Evolutionary conservation across 2,797 vertebrate genomes (phyloP), one percentile per base, ranked within the genome.

Genomic region (Gorsachius magnificus): DNA sequence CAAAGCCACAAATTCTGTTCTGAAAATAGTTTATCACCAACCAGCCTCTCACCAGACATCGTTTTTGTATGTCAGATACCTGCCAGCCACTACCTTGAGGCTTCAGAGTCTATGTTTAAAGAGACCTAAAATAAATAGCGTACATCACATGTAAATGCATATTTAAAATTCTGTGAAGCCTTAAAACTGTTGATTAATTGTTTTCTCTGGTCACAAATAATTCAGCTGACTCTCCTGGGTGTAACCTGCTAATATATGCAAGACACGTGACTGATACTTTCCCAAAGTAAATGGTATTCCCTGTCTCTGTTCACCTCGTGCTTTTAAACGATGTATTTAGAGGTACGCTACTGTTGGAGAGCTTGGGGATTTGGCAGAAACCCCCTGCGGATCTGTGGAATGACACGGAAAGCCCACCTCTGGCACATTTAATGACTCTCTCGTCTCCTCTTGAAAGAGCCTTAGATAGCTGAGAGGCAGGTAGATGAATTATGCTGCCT

Each of bases 71-170:
- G 35, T 78, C 48, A 51, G 45, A 79, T 78, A 56, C 35, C 54
- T 90, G 65, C 50, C 65, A 92, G 78, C 33, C 56, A 24, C 64
- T 95, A 70, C 77, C 86, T 80, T 68, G 64, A 94, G 57, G 63
- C 68, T 97, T 97, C 91, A 88, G 94, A 90, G 66, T 72, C 81
- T 92, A 60, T 15, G 10, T 81, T 78, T 89, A 81, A 96, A 93
- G 87, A 88, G 89, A 95, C n/a, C 61, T 95, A 92, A 96, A 95
- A 89, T 81, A 95, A 97, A 97, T 80, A 87, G 41, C 5, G 4
- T 78, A 77, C 2, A 53, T 71, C 78, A 89, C 53, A 38, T 81
- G 57, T 78, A 95, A 94, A 92, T 80, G 81, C 61, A 14, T 87
- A 68, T 95, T 45, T 69, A 78, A 95, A 96, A 78, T 91, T 77